phyloP scores from a whole-genome alignment of 2,797 vertebrate genomes.

The Myotis findleyi region DNA sequence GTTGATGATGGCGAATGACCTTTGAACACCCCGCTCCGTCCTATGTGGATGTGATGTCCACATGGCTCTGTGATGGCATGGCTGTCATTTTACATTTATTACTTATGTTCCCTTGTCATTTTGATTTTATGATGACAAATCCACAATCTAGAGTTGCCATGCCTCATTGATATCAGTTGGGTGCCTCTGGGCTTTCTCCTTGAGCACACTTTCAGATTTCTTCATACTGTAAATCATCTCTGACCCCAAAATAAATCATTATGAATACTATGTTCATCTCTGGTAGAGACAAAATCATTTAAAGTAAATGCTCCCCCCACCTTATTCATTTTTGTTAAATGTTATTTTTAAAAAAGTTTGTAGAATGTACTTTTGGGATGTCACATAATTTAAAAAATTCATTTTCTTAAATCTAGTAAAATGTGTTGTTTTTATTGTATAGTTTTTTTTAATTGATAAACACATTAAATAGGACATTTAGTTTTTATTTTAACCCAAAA shows the following conservation, averaged over 20 bases:
- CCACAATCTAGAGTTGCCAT: slow-evolving; percentile 57
- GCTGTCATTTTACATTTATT: slow-evolving; percentile 76
- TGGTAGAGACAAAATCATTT: neutral
- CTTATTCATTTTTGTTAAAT: neutral
- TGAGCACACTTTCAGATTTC: slow-evolving; percentile 56
- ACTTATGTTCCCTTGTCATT: slow-evolving; percentile 74
- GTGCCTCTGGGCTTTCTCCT: slow-evolving; percentile 73
- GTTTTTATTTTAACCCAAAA: neutral
- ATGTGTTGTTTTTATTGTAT: neutral
- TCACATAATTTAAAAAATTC: neutral
- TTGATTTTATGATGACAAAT: slow-evolving; percentile 80
- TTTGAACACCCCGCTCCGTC: neutral
- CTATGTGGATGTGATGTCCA: neutral
- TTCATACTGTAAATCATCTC: neutral
- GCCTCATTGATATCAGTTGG: slow-evolving; percentile 73
- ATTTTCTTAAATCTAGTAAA: neutral
- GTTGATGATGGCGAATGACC: neutral
- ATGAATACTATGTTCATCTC: neutral
- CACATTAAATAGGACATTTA: neutral
- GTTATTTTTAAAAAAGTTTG: slow-evolving; percentile 38
- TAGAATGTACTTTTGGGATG: slow-evolving; percentile 12
- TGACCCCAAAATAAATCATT: slow-evolving; percentile 31
- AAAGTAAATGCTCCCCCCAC: neutral
- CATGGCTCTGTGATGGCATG: neutral
- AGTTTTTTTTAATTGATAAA: neutral